phyloP scores from a whole-genome alignment of 2,888 invertebrate species.

The Euphydryas editha region DNA sequence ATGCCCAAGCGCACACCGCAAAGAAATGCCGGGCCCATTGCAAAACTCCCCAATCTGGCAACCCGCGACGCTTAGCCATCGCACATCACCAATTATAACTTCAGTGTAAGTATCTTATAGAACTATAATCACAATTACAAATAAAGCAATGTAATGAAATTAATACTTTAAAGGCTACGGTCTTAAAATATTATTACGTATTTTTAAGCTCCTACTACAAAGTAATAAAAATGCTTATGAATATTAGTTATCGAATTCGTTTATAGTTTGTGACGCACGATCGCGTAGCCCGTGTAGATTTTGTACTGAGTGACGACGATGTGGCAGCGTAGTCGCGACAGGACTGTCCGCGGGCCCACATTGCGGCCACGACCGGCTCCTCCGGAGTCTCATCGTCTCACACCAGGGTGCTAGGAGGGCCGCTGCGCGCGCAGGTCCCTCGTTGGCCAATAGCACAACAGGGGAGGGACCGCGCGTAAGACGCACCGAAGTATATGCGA shows the following conservation, averaged over 20 bases:
- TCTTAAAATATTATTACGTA: slow-evolving; percentile 3
- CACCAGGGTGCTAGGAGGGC: slow-evolving; percentile 74
- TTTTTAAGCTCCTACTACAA: slow-evolving; percentile 21
- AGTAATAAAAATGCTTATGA: slow-evolving; percentile 19
- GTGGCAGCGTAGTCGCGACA: slow-evolving; percentile 67
- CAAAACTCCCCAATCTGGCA: slow-evolving; percentile 46
- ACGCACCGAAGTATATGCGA: slow-evolving; percentile 83
- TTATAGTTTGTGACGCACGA: slow-evolving; percentile 46
- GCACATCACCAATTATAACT: slow-evolving; percentile 73
- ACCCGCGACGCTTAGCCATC: slow-evolving; percentile 67
- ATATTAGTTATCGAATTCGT: slow-evolving; percentile 34
- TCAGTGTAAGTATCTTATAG: slow-evolving; percentile 40
- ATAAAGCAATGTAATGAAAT: background rate
- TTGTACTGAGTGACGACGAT: slow-evolving; percentile 53
- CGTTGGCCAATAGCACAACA: slow-evolving; percentile 69
- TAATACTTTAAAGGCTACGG: slow-evolving; percentile 9
- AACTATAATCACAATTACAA: slow-evolving; percentile 5
- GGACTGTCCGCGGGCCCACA: slow-evolving; percentile 71
- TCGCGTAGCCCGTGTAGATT: slow-evolving; percentile 41
- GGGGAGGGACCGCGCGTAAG: slow-evolving; percentile 81
- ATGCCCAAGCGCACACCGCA: slow-evolving; percentile 74
- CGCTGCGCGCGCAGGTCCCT: slow-evolving; percentile 75
- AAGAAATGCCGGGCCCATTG: slow-evolving; percentile 54
- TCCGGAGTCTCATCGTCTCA: slow-evolving; percentile 70
- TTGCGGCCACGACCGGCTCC: slow-evolving; percentile 73